These are phyloP conservation scores for Mustela nigripes DNA, from an alignment of 2,113 vertebrate species.

Conservation along the genomic window DNA sequence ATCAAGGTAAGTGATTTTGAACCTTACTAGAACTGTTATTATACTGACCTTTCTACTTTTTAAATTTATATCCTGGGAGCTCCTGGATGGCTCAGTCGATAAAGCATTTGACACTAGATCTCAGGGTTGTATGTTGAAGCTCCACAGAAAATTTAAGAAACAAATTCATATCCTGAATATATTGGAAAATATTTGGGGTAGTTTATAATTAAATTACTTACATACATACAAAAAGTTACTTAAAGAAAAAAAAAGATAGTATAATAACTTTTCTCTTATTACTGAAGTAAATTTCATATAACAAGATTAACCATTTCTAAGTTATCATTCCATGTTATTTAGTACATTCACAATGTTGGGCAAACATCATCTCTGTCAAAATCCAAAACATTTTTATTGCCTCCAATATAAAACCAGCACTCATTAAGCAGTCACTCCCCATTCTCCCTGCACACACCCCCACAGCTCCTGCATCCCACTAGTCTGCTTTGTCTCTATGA, in stretches of 20 bases:
- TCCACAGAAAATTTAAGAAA: not conserved
- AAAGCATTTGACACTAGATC: not conserved
- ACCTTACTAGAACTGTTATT: slow-evolving; percentile 60
- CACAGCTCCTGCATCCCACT: not conserved
- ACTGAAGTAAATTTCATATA: not conserved
- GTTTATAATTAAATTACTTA: slow-evolving; percentile 22
- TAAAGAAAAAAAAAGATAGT: not conserved
- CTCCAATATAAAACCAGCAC: not conserved
- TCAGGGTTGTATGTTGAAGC: not conserved
- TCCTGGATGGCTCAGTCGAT: not conserved
- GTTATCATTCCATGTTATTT: not conserved
- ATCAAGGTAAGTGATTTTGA: slow-evolving; percentile 65
- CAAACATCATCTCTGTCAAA: not conserved
- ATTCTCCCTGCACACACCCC: not conserved
- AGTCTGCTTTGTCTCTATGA: not conserved
- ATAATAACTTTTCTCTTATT: not conserved
- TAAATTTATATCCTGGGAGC: not conserved
- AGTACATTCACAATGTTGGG: not conserved
- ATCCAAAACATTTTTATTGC: not conserved
- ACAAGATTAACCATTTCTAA: not conserved
- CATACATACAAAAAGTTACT: not conserved
- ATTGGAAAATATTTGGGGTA: slow-evolving; percentile 30
- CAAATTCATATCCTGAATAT: not conserved
- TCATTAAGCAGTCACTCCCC: not conserved
- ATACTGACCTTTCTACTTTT: slow-evolving; percentile 1